A percentile compares a stretch with the other conserved stretches of the same genome.
Evolutionary conservation across 2,888 invertebrate species (phyloP).

Genomic region (Lithodes maja): DNA sequence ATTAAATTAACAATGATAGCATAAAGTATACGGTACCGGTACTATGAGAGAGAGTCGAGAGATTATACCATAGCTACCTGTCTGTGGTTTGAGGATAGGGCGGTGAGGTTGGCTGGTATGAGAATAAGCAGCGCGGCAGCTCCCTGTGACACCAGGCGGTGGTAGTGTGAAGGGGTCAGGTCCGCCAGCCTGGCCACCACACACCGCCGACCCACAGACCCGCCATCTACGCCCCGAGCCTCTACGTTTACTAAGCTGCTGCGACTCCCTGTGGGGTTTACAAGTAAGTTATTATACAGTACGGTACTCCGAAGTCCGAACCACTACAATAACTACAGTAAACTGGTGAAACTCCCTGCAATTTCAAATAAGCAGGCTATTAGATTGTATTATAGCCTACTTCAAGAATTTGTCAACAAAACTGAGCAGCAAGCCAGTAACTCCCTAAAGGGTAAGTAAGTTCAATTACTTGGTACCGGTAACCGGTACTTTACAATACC

Average conservation of each 20-base stretch:
- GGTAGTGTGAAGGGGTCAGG: constrained; percentile 64
- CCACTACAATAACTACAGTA: too few species aligned
- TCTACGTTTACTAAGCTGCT: constrained; percentile 69
- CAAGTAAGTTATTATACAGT: neutral
- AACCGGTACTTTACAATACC: too few species aligned
- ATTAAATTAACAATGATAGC: too few species aligned
- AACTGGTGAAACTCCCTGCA: too few species aligned
- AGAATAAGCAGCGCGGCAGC: constrained; percentile 69
- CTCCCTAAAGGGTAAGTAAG: too few species aligned
- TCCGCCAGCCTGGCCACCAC: constrained; percentile 66
- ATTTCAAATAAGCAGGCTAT: too few species aligned
- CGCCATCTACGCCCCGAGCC: constrained; percentile 63
- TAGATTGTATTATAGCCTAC: too few species aligned
- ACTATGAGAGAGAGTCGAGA: too few species aligned
- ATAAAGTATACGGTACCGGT: too few species aligned
- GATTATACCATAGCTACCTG: constrained; percentile 19
- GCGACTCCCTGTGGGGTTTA: constrained; percentile 62
- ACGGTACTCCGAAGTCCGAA: neutral
- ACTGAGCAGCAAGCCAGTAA: too few species aligned
- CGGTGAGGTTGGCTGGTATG: constrained; percentile 57
- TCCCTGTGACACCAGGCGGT: constrained; percentile 59
- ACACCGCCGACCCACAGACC: constrained; percentile 67
- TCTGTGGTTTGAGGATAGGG: constrained; percentile 46
- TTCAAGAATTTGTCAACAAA: too few species aligned
- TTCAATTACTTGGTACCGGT: too few species aligned